phyloP scores from a whole-genome alignment of 2,888 invertebrate species.

The Lithosia quadra region DNA sequence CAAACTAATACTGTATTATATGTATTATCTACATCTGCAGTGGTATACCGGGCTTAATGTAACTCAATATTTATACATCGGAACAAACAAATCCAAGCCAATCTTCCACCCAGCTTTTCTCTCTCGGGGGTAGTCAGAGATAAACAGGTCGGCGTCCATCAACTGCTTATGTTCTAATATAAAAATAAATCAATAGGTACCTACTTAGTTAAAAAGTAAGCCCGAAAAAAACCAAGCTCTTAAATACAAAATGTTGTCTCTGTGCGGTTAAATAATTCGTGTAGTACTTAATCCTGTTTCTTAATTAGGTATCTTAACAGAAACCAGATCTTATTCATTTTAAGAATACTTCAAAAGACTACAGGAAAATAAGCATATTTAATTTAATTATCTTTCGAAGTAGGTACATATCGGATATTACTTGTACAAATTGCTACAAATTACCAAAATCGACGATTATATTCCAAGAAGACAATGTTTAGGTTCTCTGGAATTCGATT shows the following conservation, averaged over 20 bases:
- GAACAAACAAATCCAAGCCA: too few relatives aligned
- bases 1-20: conserved; percentile 66
- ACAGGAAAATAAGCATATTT: conserved; percentile 7
- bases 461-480: not conserved
- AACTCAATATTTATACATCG: not conserved
- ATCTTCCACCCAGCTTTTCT: too few relatives aligned
- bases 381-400: conserved; percentile 15
- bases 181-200: too few relatives aligned
- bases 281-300: too few relatives aligned
- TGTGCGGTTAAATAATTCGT: too few relatives aligned
- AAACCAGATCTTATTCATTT: not conserved
- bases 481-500: not conserved
- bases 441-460: conserved; percentile 1
- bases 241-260: too few relatives aligned
- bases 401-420: conserved; percentile 5
- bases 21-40: conserved; percentile 40
- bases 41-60: conserved; percentile 30
- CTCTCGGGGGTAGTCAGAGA: too few relatives aligned
- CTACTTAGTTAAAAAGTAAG: too few relatives aligned
- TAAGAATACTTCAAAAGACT: not conserved
- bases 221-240: too few relatives aligned
- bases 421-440: conserved; percentile 14
- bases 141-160: too few relatives aligned
- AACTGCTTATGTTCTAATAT: too few relatives aligned
- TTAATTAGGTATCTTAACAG: not conserved